Conservation (phyloP, 1,140 invertebrate genomes). For the Conus ventricosus region DNA sequence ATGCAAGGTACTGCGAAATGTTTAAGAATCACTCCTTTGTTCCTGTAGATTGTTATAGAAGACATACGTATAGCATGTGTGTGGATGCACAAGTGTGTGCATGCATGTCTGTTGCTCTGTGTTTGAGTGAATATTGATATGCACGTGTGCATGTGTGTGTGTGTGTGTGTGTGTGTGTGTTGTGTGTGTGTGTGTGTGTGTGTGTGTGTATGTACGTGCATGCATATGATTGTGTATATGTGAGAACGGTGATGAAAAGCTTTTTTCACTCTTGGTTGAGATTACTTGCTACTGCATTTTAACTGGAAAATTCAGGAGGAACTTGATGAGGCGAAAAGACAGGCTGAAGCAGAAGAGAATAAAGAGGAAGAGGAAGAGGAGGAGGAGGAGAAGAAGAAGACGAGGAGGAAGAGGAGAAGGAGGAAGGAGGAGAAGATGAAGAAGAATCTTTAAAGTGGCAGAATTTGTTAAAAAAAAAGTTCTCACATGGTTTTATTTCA, state of each 20-base stretch:
- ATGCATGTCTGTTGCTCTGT: background rate
- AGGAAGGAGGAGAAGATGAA: constrained; percentile 20
- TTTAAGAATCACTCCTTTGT: background rate
- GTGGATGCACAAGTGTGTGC: background rate
- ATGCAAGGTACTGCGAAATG: constrained; percentile 50
- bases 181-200: background rate
- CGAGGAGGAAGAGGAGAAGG: constrained; percentile 35
- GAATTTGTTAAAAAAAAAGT: too few relatives aligned
- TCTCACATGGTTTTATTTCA: background rate
- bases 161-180: too few relatives aligned
- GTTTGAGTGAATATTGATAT: too few relatives aligned
- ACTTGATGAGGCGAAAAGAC: background rate
- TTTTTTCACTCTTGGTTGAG: background rate
- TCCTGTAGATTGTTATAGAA: background rate
- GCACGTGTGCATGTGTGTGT: background rate
- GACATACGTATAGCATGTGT: background rate
- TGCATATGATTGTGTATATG: background rate
- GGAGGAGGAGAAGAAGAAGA: constrained; percentile 30
- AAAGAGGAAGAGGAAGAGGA: constrained; percentile 36
- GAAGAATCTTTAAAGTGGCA: too few relatives aligned
- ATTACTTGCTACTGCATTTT: background rate
- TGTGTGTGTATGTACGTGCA: background rate
- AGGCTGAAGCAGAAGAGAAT: constrained; percentile 13
- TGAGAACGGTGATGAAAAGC: too few relatives aligned
- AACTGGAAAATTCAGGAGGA: constrained; percentile 9